Percentiles rank a stretch among this genome's conserved stretches.
Evolutionary conservation across 2,888 invertebrate species (phyloP).

Genomic region (Luperina nickerlii): DNA sequence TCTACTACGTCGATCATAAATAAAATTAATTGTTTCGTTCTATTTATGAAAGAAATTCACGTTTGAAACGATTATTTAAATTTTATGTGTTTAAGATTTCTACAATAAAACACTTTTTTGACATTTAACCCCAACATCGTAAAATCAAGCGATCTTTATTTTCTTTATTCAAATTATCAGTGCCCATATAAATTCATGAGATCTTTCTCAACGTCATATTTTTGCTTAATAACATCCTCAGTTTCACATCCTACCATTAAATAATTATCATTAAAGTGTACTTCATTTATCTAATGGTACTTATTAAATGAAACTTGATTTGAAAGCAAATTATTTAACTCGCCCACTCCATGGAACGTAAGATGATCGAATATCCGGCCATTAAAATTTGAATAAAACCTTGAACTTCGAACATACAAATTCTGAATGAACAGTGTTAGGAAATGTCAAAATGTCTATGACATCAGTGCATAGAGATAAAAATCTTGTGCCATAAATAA

Average conservation of each 20-base stretch:
- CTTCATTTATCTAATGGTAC: conserved; percentile 58
- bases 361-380: conserved; percentile 54
- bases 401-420: conserved; percentile 45
- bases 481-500: not conserved
- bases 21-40: conserved; percentile 54
- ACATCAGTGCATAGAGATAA: conserved; percentile 10
- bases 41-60: conserved; percentile 37
- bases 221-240: conserved; percentile 54
- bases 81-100: conserved; percentile 45
- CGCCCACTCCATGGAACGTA: conserved; percentile 42
- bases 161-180: conserved; percentile 4
- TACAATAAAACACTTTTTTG: conserved; percentile 35
- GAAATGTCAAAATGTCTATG: conserved; percentile 15
- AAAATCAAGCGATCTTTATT: conserved; percentile 10
- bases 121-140: conserved; percentile 24
- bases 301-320: conserved; percentile 62
- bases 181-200: conserved; percentile 31
- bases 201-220: conserved; percentile 45
- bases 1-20: conserved; percentile 36
- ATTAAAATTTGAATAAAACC: conserved; percentile 48
- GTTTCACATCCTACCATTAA: conserved; percentile 63
- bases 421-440: conserved; percentile 10
- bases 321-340: conserved; percentile 61
- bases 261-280: conserved; percentile 63
- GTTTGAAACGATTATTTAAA: conserved; percentile 34